Conservation (phyloP, 2,888 invertebrate genomes). For the Drosophila macrospina region DNA sequence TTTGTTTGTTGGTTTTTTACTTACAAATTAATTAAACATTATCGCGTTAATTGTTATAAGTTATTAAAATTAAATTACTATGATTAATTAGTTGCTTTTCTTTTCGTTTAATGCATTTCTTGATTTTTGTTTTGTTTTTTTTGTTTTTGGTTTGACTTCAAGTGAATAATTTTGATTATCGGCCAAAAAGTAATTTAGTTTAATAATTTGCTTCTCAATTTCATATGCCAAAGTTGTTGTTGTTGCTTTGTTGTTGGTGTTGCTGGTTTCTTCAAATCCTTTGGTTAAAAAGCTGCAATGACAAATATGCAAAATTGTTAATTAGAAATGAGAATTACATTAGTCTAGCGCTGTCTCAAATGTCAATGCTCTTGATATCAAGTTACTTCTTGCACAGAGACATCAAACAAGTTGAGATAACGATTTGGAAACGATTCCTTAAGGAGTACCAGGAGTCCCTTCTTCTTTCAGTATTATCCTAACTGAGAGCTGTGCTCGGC, state of each 20-base stretch:
- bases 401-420: constrained; percentile 6
- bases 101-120: constrained; percentile 43
- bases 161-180: constrained; percentile 66
- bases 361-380: not conserved
- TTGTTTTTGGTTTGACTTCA: constrained; percentile 61
- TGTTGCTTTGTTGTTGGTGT: constrained; percentile 44
- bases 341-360: too few relatives aligned
- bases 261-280: constrained; percentile 67
- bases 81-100: constrained; percentile 45
- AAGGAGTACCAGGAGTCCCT: constrained; percentile 2
- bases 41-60: constrained; percentile 48
- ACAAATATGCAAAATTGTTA: not conserved
- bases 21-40: constrained; percentile 82
- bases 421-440: constrained; percentile 19
- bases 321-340: constrained; percentile 8
- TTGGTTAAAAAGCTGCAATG: constrained; percentile 65
- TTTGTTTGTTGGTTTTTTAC: constrained; percentile 81
- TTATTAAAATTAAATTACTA: constrained; percentile 57
- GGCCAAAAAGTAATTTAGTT: constrained; percentile 50
- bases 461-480: constrained; percentile 8
- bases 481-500: not conserved
- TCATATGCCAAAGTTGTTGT: constrained; percentile 35
- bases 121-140: constrained; percentile 63
- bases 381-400: not conserved
- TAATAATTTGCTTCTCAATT: constrained; percentile 31